Conservation (phyloP, 30 jellyfish, hydroid and myxozoan genomes). For the Aurelia coerulea region DNA sequence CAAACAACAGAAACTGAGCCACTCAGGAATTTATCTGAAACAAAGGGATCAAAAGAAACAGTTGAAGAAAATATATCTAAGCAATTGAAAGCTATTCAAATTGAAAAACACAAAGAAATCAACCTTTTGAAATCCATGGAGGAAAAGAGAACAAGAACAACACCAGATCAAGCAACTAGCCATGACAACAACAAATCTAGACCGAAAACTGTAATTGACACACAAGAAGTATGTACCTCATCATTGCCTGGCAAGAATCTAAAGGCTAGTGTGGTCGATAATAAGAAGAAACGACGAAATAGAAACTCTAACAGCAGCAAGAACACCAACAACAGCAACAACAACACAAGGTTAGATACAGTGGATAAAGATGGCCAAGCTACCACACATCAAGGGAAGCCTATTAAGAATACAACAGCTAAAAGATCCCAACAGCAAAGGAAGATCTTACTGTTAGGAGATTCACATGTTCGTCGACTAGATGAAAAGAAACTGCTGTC, state of each 20-base stretch:
- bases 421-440: no score
- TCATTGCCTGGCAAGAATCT: no score
- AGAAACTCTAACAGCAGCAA: neutral
- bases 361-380: no score
- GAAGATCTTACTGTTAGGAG: no score
- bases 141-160: neutral
- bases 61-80: neutral
- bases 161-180: slow-evolving; percentile 4
- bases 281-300: slow-evolving; percentile 2
- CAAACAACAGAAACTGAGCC: neutral
- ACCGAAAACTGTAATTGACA: neutral
- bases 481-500: no score
- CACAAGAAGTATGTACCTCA: neutral
- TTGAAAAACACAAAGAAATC: neutral
- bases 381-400: no score
- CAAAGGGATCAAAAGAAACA: neutral
- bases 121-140: slow-evolving; percentile 1
- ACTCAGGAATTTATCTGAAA: neutral
- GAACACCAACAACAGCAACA: no score
- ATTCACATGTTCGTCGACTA: no score
- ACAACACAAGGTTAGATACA: no score
- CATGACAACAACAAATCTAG: neutral
- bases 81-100: neutral
- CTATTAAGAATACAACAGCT: no score
- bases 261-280: neutral